phyloP scores from a whole-genome alignment of 2,797 vertebrate genomes.

The Arrhamphus sclerolepis region DNA sequence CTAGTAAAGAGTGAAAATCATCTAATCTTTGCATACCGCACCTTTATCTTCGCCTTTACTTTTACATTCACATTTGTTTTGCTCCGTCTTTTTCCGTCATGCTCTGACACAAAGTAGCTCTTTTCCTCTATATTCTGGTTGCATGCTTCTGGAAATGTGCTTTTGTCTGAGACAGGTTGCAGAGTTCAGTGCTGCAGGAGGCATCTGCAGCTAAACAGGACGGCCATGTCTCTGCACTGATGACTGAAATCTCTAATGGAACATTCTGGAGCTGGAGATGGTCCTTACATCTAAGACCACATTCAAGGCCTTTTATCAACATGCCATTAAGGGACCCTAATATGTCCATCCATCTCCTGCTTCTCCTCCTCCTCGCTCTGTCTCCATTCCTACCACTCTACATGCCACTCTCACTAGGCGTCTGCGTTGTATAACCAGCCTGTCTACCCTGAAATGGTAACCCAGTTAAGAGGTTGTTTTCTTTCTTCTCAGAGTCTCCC shows the following conservation, averaged over 20 bases:
- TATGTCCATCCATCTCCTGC: conserved; percentile 69
- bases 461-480: conserved; percentile 78
- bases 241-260: conserved; percentile 70
- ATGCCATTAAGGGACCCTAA: conserved; percentile 72
- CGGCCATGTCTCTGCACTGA: conserved; percentile 42
- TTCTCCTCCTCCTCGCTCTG: conserved; percentile 54
- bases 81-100: conserved; percentile 27
- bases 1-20: conserved; percentile 20
- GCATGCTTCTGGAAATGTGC: conserved; percentile 23
- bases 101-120: conserved; percentile 22
- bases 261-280: conserved; percentile 60
- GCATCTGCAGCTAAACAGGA: conserved; percentile 44
- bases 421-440: conserved; percentile 78
- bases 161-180: conserved; percentile 41
- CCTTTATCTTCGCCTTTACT: conserved; percentile 17
- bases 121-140: conserved; percentile 14
- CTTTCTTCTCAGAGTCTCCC: conserved; percentile 56
- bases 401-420: conserved; percentile 60
- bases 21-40: conserved; percentile 12
- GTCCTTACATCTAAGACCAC: conserved; percentile 67
- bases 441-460: conserved; percentile 80
- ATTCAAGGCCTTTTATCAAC: conserved; percentile 74
- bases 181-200: conserved; percentile 44
- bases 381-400: conserved; percentile 69
- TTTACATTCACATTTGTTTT: conserved; percentile 23